Base-by-base conservation (phyloP, 2,113 vertebrate species). In the Lathamus discolor region DNA sequence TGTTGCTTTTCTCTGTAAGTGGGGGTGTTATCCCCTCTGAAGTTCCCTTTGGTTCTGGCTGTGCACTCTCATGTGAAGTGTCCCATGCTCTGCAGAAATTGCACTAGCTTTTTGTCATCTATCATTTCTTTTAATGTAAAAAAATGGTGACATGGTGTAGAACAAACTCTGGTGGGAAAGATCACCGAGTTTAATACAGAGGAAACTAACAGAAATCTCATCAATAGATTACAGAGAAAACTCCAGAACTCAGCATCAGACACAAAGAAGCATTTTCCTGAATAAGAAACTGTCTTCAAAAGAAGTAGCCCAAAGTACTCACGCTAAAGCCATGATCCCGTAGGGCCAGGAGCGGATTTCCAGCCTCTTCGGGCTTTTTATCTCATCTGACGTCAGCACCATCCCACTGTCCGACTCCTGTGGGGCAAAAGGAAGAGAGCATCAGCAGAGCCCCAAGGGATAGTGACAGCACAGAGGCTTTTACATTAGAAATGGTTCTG, bases 351-450 rank as follows among this genome's bases (percentile, higher is more conserved):
- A 98, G 57, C 98, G 92, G 9, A 98, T 98, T 69, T 99, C 98
- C 74, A 99, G 79, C 46, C 97, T 97, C 97, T 98, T 99, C 44
- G 98, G 98, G 52, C 98, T 98, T 79, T 98, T 98, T 59, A 99
- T 98, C 96, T 99, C 98, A 14, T 99, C 98, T 13, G 99, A 98
- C 0, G 98, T 98, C 80, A 99, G 85, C 82, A 98, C 98, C 98
- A 99, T 98, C 41, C 99, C 99, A 3, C 99, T 99, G 97, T 99
- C 99, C 1, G 98, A 98, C 78, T 99, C 98, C 99, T 99, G 97
- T 75, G 75, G 12, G 90, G 92, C 48, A 80, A 31, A 87, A 90
- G 54, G 51, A 86, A 70, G 61, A 61, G 23, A 72, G 62, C 22
- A 33, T 89, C 78, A 96, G 69, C 66, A 77, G 43, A 28, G 41